Evolutionary conservation across 1,140 invertebrate genomes (phyloP).

Genomic region (Samia ricini): DNA sequence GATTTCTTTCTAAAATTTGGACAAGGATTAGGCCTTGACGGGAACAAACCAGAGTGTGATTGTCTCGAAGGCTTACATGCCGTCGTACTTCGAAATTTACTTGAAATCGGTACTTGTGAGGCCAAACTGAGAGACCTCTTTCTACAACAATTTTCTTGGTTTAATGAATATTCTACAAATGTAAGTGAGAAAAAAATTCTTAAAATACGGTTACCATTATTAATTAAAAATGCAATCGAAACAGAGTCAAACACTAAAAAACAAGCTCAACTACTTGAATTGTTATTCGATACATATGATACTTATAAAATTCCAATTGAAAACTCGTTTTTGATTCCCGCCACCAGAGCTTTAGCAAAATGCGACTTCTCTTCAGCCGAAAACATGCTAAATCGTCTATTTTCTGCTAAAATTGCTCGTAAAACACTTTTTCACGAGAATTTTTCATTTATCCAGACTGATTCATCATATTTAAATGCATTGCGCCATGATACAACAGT

Average conservation of each 20-base stretch:
- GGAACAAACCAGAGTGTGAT: slow-evolving; percentile 17
- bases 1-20: slow-evolving; percentile 35
- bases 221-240: slow-evolving; percentile 20
- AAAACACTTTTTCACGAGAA: slow-evolving; percentile 35
- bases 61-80: slow-evolving; percentile 51
- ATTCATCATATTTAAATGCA: slow-evolving; percentile 43
- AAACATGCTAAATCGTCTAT: slow-evolving; percentile 26
- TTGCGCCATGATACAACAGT: slow-evolving; percentile 6
- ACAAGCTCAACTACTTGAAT: slow-evolving; percentile 1
- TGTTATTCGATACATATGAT: not conserved
- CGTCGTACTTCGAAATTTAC: slow-evolving; percentile 37
- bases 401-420: slow-evolving; percentile 32
- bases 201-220: slow-evolving; percentile 15
- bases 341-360: slow-evolving; percentile 20
- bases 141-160: slow-evolving; percentile 33
- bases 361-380: slow-evolving; percentile 12
- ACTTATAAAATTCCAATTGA: slow-evolving; percentile 5
- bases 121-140: slow-evolving; percentile 25
- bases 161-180: slow-evolving; percentile 44
- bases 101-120: slow-evolving; percentile 20
- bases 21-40: slow-evolving; percentile 41
- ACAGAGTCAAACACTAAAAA: slow-evolving; percentile 3
- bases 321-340: slow-evolving; percentile 10
- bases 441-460: slow-evolving; percentile 31
- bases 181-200: slow-evolving; percentile 22